These are phyloP conservation scores for Iguana delicatissima DNA, from an alignment of 2,797 vertebrate species.

Conservation along the genomic window DNA sequence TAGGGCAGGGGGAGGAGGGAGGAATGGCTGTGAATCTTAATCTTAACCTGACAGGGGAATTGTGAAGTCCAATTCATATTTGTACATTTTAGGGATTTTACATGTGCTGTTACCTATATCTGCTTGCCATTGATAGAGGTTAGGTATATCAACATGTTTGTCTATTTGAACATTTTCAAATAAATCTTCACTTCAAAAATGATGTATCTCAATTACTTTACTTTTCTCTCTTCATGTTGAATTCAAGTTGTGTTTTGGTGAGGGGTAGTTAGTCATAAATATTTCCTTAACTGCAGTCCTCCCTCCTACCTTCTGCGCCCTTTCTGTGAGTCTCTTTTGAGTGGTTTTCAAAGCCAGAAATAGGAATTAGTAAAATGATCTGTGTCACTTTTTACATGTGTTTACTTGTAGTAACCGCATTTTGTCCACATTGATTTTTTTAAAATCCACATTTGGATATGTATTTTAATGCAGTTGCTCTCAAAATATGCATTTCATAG, in stretches of 20 bases:
- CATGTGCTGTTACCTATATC: constrained; percentile 34
- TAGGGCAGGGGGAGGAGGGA: background rate
- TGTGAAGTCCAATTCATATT: constrained; percentile 52
- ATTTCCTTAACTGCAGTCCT: background rate
- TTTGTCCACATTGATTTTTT: background rate
- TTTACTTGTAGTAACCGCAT: background rate
- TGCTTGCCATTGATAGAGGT: background rate
- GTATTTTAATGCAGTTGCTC: background rate
- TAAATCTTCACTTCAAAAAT: constrained; percentile 44
- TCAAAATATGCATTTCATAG: background rate
- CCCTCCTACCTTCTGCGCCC: background rate
- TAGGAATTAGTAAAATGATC: too few relatives aligned
- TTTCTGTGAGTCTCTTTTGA: background rate
- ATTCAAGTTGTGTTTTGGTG: background rate
- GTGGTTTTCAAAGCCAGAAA: background rate
- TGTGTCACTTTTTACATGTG: background rate
- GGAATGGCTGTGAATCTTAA: background rate
- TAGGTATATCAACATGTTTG: constrained; percentile 55
- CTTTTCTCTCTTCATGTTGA: background rate
- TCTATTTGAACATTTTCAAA: constrained; percentile 51
- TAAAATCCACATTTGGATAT: too few relatives aligned
- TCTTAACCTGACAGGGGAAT: constrained; percentile 64
- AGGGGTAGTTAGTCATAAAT: background rate
- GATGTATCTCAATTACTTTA: background rate
- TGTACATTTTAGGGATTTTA: constrained; percentile 55